Percentiles rank a stretch among this genome's conserved stretches.
Evolutionary conservation across 1,140 invertebrate genomes (phyloP).

Genomic region (Drosophila triauraria): DNA sequence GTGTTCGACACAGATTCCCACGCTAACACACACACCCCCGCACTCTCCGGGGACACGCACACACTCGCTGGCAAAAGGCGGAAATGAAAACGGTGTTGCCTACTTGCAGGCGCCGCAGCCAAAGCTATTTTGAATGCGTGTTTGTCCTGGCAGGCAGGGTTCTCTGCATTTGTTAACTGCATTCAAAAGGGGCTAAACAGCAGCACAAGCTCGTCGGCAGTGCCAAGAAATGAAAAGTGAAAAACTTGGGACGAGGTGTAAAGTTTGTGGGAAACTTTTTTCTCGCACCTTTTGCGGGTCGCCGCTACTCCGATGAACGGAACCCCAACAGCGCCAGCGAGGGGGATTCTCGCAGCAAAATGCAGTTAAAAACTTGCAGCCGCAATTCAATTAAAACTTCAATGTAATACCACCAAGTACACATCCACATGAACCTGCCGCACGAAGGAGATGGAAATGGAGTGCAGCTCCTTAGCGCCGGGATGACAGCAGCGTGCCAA

Average conservation of each 20-base stretch:
- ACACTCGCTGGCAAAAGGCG: not conserved
- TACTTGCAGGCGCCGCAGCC: slow-evolving; percentile 44
- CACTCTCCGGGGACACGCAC: slow-evolving; percentile 2
- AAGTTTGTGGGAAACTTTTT: slow-evolving; percentile 59
- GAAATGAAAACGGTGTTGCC: slow-evolving; percentile 56
- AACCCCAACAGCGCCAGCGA: too few species aligned
- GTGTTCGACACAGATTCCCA: slow-evolving; percentile 64
- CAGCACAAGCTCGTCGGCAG: slow-evolving; percentile 13
- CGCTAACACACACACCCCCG: not conserved
- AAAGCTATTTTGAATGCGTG: slow-evolving; percentile 33
- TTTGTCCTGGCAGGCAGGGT: slow-evolving; percentile 12
- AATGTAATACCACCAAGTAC: slow-evolving; percentile 63
- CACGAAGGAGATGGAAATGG: slow-evolving; percentile 12
- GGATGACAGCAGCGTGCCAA: slow-evolving; percentile 49
- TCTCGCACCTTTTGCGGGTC: slow-evolving; percentile 60
- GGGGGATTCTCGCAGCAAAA: slow-evolving; percentile 37
- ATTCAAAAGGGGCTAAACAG: slow-evolving; percentile 27
- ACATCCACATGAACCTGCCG: slow-evolving; percentile 17
- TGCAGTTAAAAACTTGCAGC: slow-evolving; percentile 81
- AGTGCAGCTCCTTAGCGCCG: slow-evolving; percentile 41
- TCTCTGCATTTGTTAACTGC: slow-evolving; percentile 43
- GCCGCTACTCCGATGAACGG: not conserved
- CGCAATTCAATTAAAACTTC: slow-evolving; percentile 84
- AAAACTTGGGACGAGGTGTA: slow-evolving; percentile 69
- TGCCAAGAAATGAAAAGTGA: slow-evolving; percentile 60